Evolutionary conservation across 1,140 invertebrate species (phyloP), one percentile per base, ranked within the genome.

Genomic region (Scaptodrosophila lebanonensis): DNA sequence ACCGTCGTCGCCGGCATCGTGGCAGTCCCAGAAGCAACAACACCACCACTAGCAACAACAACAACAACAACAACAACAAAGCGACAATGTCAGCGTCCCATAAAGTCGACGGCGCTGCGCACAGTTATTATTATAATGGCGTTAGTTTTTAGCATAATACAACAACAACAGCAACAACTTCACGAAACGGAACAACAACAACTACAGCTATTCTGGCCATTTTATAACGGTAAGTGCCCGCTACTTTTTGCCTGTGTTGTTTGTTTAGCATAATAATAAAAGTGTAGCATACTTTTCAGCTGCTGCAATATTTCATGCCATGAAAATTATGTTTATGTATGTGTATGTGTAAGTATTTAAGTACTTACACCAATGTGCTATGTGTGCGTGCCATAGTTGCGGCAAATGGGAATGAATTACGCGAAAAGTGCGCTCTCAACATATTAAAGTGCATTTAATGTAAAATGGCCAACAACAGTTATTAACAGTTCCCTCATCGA

Each of bases 81-180:
- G 11, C 29, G 35, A 25, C 22, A 3, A 25, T 4, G 22, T 4
- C 22, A 25, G 22, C 22, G 22, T 4, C 22, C 3, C 22, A 8
- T 8, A 4, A 8, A 17, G 40, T 38, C 39, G 29, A 9, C 15
- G 44, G 36, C 59, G 39, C 40, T 64, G 58, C 53, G 53, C 38
- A 35, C 66, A 53, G 63, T 72, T 77, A 76, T 70, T 67, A 72
- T 67, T 56, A 68, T 77, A 77, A 79, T 73, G 68, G 60, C 64
- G 73, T 61, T 79, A 72, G 64, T 77, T 79, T 76, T 79, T 68
- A 79, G 49, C 67, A 77, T 79, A 79, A 69, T 59, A 64, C 72
- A 77, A 44, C 53, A 76, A 52, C 66, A 76, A 32, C 39, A 42
- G 12, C 38, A 52, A 7, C 49, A 42, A 33, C 56, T 25, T 12